Base-by-base conservation (phyloP, 2,113 vertebrate genomes). In the Embiotoca jacksoni region DNA sequence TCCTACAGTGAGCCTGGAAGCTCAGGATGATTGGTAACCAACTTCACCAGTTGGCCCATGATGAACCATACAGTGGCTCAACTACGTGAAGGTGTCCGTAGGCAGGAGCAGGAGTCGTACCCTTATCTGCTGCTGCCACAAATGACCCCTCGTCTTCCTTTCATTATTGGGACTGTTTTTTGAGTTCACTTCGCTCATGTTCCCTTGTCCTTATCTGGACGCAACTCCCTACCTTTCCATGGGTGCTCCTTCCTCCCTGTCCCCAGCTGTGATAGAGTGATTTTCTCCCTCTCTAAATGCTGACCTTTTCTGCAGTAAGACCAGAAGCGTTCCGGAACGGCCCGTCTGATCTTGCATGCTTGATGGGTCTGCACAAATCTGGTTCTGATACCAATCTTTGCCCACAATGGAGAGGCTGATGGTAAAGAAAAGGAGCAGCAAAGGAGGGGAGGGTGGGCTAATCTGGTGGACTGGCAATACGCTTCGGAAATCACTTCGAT, bases 221-320 rank as follows among this genome's bases (percentile, higher is more conserved):
- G 13, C 13, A 35, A 55, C 61, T 49, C 9, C 41, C 54, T 33
- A 75, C 61, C 46, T 59, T 72, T 72, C 62, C 78, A 78, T 68
- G 10, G 78, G 73, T 76, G 70, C 74, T 60, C 83, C 57, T 14
- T 60, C 36, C 39, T 73, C 62, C 62, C 14, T 46, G 72, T 68
- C 78, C 75, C 92, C 88, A 90, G 89, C 90, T 92, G 93, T 39
- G 89, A 84, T 44, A 54, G 84, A 86, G 90, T 91, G 86, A 92
- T 90, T 80, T 23, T 71, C 81, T 54, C 85, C 82, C 75, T 44
- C 86, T 88, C 83, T 86, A 72, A 85, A 93, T 68, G 83, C 80
- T 94, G 94, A 94, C 94, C 93, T 94, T 95, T 91, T 85, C 92
- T 70, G 75, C 90, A 86, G 78, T 81, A 79, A 91, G 90, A 90